These are phyloP conservation scores for Melikaiella ostensackeni DNA, from an alignment of 2,888 invertebrate species.

Conservation along the genomic window DNA sequence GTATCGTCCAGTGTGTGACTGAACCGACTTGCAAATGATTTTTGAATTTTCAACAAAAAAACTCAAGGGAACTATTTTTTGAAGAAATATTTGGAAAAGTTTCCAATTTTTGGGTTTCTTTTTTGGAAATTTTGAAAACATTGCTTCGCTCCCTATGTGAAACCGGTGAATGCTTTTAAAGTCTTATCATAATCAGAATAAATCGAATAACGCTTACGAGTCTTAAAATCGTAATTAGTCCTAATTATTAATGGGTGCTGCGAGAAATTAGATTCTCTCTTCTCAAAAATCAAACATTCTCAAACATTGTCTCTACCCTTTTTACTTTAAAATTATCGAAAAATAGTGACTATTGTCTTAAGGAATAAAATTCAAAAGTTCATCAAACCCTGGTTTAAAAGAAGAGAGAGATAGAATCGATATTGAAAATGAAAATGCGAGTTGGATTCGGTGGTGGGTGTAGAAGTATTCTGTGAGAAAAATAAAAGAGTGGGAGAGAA, in stretches of 20 bases:
- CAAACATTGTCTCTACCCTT: not conserved
- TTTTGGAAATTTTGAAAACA: not conserved
- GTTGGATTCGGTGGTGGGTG: constrained; percentile 22
- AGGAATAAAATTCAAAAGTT: constrained; percentile 12
- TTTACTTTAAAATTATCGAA: not conserved
- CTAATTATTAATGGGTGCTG: constrained; percentile 52
- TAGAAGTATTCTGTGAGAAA: constrained; percentile 18
- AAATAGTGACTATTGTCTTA: too few relatives aligned
- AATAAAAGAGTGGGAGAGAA: constrained; percentile 7
- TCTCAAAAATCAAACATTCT: not conserved
- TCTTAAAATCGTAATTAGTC: constrained; percentile 43
- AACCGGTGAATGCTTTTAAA: not conserved
- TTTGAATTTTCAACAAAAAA: not conserved
- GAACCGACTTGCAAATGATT: not conserved
- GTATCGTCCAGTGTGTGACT: constrained; percentile 29
- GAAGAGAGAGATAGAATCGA: not conserved
- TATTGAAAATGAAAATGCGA: not conserved
- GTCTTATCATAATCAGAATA: constrained; percentile 23
- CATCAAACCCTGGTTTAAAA: not conserved
- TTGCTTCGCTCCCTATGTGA: constrained; percentile 8
- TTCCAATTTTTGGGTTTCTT: constrained; percentile 3
- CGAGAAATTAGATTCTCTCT: constrained; percentile 46
- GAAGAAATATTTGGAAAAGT: not conserved
- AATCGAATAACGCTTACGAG: constrained; percentile 40
- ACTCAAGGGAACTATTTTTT: not conserved